Conservation (phyloP, 2,888 invertebrate genomes). For the Caenorhabditis japonica region DNA sequence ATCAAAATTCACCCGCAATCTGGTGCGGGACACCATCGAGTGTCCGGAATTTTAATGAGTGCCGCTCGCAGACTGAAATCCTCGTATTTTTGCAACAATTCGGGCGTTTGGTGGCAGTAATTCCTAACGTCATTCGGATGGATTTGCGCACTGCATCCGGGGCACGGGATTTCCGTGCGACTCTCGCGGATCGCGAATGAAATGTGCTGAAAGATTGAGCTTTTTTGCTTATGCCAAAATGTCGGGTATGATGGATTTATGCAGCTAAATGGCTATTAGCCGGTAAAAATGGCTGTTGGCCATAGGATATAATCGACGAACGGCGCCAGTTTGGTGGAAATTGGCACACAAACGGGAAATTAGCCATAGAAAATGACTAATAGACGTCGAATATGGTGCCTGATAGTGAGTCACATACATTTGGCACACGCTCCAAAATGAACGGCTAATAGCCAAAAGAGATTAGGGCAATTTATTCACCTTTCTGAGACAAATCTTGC, state of each 20-base stretch:
- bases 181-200: slow-evolving; percentile 6
- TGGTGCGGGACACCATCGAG: slow-evolving; percentile 26
- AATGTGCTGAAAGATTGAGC: slow-evolving; percentile 20
- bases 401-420: too few relatives aligned
- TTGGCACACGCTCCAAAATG: too few relatives aligned
- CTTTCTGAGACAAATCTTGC: background rate
- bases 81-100: slow-evolving; percentile 20
- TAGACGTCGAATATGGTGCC: too few relatives aligned
- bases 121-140: slow-evolving; percentile 25
- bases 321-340: too few relatives aligned
- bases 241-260: too few relatives aligned
- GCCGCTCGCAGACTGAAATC: slow-evolving; percentile 9
- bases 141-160: slow-evolving; percentile 10
- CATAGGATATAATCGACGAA: too few relatives aligned
- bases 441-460: too few relatives aligned
- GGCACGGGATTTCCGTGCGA: slow-evolving; percentile 30
- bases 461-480: background rate
- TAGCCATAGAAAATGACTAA: too few relatives aligned
- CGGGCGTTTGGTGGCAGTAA: background rate
- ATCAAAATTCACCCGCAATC: slow-evolving; percentile 24
- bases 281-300: too few relatives aligned
- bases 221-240: too few relatives aligned
- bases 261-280: too few relatives aligned
- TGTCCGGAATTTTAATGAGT: slow-evolving; percentile 1
- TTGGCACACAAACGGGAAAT: too few relatives aligned